These are phyloP conservation scores for Cassiopea xamachana DNA, from an alignment of 30 jellyfish, hydroid and myxozoan species.

Conservation along the genomic window DNA sequence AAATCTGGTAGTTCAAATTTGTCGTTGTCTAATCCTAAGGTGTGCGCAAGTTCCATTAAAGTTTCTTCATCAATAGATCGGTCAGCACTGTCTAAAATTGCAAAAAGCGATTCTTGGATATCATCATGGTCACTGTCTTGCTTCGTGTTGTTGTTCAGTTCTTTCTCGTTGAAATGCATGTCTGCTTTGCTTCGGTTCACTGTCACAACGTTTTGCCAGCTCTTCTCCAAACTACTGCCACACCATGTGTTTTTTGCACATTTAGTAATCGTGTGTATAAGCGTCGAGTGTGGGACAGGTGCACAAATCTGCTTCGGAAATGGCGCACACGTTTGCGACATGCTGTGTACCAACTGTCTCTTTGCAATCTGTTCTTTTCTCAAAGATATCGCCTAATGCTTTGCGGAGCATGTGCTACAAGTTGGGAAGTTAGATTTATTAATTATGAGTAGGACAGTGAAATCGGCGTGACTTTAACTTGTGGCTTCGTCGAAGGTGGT, in stretches of 20 bases:
- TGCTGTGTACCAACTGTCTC: background rate
- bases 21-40: constrained; percentile 60
- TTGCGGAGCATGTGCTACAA: background rate
- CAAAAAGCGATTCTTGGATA: constrained; percentile 30
- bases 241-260: constrained; percentile 67
- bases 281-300: constrained; percentile 71
- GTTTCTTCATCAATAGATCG: constrained; percentile 61
- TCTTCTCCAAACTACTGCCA: background rate
- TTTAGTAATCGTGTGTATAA: constrained; percentile 62
- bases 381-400: background rate
- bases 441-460: background rate
- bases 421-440: background rate
- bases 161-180: background rate
- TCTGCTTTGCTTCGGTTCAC: background rate
- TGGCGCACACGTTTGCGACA: constrained; percentile 55
- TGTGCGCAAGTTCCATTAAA: constrained; percentile 41
- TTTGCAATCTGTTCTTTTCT: background rate
- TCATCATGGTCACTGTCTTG: constrained; percentile 22
- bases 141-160: background rate
- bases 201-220: background rate
- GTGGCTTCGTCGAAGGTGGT: constrained; percentile 43
- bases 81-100: constrained; percentile 57
- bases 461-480: constrained; percentile 54
- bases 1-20: constrained; percentile 69
- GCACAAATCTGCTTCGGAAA: constrained; percentile 67